phyloP scores from a whole-genome alignment of 2,888 invertebrate genomes.

The Macrophya annulata region DNA sequence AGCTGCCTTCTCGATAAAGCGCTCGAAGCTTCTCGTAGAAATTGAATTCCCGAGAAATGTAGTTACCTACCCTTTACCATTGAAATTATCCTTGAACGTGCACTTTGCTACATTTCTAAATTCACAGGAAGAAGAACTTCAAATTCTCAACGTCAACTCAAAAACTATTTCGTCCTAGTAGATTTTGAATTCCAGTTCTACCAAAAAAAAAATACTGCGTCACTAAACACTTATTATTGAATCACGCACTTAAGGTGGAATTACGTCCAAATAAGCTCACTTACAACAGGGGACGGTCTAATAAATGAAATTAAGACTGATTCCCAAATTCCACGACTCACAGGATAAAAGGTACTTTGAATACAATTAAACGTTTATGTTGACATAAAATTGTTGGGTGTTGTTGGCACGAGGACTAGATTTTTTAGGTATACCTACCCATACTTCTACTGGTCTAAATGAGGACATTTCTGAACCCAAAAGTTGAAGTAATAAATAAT shows the following conservation, averaged over 20 bases:
- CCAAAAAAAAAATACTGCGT: background rate
- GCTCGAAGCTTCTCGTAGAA: conserved; percentile 43
- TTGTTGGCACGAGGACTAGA: conserved; percentile 9
- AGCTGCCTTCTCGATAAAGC: conserved; percentile 50
- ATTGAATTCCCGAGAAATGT: conserved; percentile 48
- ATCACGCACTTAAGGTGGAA: background rate
- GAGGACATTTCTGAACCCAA: background rate
- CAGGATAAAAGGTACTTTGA: conserved; percentile 12
- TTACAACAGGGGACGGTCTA: background rate
- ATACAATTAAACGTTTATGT: background rate
- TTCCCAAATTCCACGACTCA: conserved; percentile 1
- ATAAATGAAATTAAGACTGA: background rate
- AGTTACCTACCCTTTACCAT: conserved; percentile 36
- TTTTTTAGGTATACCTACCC: background rate
- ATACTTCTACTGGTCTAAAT: background rate
- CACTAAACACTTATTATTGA: background rate
- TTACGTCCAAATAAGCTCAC: background rate
- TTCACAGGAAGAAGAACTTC: background rate
- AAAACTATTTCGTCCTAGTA: background rate
- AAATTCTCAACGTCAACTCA: conserved; percentile 5
- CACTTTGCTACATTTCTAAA: conserved; percentile 35
- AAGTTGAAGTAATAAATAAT: conserved; percentile 27
- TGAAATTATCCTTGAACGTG: conserved; percentile 39
- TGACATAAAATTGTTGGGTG: conserved; percentile 9
- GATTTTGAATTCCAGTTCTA: background rate